These are phyloP conservation scores for Tetragonula clypearis DNA, from an alignment of 1,140 invertebrate species.

Conservation along the genomic window DNA sequence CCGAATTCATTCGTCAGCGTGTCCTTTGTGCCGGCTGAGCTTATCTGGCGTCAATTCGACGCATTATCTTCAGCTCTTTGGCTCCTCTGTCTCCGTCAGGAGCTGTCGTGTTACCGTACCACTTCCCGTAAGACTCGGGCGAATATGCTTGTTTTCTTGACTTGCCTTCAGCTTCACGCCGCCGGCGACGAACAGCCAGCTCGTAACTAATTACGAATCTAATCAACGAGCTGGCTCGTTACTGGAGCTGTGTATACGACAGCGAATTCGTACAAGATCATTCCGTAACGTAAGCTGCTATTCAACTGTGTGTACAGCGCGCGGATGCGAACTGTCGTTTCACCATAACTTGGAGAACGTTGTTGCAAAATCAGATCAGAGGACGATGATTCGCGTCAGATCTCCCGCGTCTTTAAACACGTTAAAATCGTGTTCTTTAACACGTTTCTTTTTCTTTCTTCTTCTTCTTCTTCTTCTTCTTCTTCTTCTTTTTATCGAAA, in stretches of 20 bases:
- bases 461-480: neutral
- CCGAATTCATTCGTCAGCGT: neutral
- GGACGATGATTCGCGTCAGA: too few species aligned
- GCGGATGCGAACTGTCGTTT: neutral
- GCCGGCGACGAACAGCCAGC: neutral
- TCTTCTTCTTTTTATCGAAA: too few species aligned
- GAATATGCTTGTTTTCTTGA: neutral
- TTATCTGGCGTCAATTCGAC: conserved; percentile 15
- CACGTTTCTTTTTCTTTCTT: neutral
- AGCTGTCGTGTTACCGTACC: neutral
- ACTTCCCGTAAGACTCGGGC: too few species aligned
- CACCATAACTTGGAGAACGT: too few species aligned
- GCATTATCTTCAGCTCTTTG: conserved; percentile 32
- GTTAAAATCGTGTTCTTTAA: neutral
- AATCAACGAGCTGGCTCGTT: conserved; percentile 57
- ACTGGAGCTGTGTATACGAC: conserved; percentile 22
- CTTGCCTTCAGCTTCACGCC: conserved; percentile 1
- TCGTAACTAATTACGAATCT: conserved; percentile 59
- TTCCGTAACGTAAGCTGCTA: conserved; percentile 39
- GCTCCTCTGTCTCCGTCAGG: neutral
- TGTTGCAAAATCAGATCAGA: neutral
- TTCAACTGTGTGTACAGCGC: neutral
- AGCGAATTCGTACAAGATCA: conserved; percentile 53
- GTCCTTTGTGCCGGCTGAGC: neutral
- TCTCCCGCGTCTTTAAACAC: neutral